These are phyloP conservation scores for Hemithea aestivaria DNA, from an alignment of 2,888 invertebrate genomes.

Conservation along the genomic window DNA sequence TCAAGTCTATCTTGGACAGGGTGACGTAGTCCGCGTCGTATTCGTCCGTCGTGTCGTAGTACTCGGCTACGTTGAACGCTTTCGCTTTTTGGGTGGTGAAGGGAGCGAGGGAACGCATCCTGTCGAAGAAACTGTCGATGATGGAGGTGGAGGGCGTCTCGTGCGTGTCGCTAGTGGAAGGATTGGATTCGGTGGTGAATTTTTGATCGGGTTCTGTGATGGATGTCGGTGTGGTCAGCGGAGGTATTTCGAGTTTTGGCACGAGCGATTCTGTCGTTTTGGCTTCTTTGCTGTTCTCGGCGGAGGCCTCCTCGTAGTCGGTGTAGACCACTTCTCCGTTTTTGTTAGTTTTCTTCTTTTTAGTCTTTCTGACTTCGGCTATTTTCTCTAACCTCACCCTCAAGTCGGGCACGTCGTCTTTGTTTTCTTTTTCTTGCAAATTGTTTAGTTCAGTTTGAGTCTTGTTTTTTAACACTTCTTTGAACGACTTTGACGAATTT, in stretches of 20 bases:
- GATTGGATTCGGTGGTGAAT: constrained; percentile 6
- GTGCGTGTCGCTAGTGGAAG: no score
- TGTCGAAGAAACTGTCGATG: constrained; percentile 23
- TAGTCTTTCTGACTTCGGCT: constrained; percentile 61
- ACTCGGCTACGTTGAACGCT: constrained; percentile 47
- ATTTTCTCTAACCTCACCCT: constrained; percentile 64
- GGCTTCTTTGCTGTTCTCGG: constrained; percentile 32
- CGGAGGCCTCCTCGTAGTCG: constrained; percentile 60
- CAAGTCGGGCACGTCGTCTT: constrained; percentile 53
- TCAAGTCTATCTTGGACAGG: constrained; percentile 56
- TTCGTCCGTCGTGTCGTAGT: constrained; percentile 57
- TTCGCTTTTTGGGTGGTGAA: constrained; percentile 38
- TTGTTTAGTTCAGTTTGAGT: constrained; percentile 58
- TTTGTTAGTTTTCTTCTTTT: constrained; percentile 56
- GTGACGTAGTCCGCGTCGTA: constrained; percentile 57
- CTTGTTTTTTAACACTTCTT: constrained; percentile 67
- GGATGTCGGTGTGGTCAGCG: constrained; percentile 3
- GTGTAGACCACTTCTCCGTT: constrained; percentile 53
- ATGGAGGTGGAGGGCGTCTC: constrained; percentile 17
- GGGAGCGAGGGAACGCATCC: constrained; percentile 18
- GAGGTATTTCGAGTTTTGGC: constrained; percentile 13
- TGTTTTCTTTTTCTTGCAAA: constrained; percentile 45
- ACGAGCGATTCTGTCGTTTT: constrained; percentile 1
- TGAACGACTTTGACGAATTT: constrained; percentile 66
- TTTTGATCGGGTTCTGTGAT: not conserved